Conservation (phyloP, 1,140 invertebrate genomes). For the Pseudachorutes palmiensis region DNA sequence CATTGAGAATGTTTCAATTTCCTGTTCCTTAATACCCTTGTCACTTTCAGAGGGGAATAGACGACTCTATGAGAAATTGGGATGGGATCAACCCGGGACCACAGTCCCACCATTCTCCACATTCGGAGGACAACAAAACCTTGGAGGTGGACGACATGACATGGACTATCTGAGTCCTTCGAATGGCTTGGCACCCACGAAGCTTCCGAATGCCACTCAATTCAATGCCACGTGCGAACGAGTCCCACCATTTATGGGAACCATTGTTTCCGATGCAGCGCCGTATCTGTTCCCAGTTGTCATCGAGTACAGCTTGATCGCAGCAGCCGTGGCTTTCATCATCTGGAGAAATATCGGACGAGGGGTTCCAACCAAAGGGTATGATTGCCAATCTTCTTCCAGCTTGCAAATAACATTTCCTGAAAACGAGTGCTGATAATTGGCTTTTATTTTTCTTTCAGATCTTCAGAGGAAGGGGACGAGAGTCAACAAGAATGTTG, state of each 20-base stretch:
- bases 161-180: not conserved
- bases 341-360: conserved; percentile 94
- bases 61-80: conserved; percentile 23
- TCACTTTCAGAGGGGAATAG: conserved; percentile 32
- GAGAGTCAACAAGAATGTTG: conserved; percentile 38
- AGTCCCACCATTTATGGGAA: conserved; percentile 77
- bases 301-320: conserved; percentile 93
- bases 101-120: conserved; percentile 19
- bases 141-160: not conserved
- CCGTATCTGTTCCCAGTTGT: conserved; percentile 93
- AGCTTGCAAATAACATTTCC: too few species aligned
- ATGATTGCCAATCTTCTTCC: too few species aligned
- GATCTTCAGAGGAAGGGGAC: conserved; percentile 35
- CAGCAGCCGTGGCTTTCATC: conserved; percentile 91
- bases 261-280: conserved; percentile 78
- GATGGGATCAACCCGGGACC: conserved; percentile 23
- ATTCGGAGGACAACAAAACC: conserved; percentile 3
- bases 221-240: conserved; percentile 56
- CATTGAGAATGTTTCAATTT: too few species aligned
- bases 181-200: not conserved
- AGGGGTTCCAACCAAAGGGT: conserved; percentile 44
- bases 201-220: not conserved
- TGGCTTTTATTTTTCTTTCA: conserved; percentile 11
- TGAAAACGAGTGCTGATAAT: too few species aligned
- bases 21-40: not conserved